A percentile compares a stretch with the other conserved stretches of the same genome.
Conservation (phyloP, 2,113 vertebrate species). For the Ia io region DNA sequence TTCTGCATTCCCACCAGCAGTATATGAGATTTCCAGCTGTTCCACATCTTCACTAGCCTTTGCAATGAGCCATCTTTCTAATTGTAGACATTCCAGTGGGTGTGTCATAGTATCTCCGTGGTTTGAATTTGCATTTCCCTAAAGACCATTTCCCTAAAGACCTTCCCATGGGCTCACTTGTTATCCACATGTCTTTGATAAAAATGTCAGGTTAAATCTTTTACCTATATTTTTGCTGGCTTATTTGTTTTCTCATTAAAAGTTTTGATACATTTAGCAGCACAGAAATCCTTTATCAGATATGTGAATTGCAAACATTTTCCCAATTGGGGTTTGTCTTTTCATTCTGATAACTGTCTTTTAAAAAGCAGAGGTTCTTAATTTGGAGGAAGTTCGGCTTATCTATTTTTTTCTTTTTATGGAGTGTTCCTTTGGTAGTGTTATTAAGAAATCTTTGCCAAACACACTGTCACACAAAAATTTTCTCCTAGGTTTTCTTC, state of each 20-base stretch:
- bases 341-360: not conserved
- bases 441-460: not conserved
- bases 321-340: not conserved
- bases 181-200: not conserved
- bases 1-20: not conserved
- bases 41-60: not conserved
- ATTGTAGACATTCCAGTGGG: not conserved
- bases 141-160: not conserved
- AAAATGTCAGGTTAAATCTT: not conserved
- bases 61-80: not conserved
- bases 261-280: not conserved
- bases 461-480: not conserved
- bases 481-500: not conserved
- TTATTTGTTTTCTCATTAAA: not conserved
- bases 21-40: not conserved
- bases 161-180: not conserved
- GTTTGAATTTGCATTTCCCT: not conserved
- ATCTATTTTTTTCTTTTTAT: not conserved
- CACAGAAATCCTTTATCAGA: not conserved
- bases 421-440: not conserved
- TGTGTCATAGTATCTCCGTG: not conserved
- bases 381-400: not conserved
- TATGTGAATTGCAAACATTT: not conserved
- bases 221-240: not conserved
- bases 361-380: not conserved